Conservation (phyloP, 2,113 vertebrate genomes). For the Athene cunicularia region DNA sequence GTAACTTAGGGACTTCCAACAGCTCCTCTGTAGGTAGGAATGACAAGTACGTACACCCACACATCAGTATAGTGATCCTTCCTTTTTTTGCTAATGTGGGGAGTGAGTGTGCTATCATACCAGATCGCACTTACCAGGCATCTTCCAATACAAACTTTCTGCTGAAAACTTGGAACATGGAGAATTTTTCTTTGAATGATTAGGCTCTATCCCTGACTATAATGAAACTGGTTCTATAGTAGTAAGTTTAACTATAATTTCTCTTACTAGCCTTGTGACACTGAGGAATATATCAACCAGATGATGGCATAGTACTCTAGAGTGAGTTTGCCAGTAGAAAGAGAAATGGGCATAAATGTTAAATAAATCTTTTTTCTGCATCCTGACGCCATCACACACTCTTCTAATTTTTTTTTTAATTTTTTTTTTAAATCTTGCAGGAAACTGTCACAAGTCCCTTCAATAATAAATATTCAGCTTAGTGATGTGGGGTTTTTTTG, state of each 20-base stretch:
- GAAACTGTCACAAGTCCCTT: not conserved
- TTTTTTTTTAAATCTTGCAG: not conserved
- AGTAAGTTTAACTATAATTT: not conserved
- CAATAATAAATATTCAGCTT: not conserved
- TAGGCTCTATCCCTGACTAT: not conserved
- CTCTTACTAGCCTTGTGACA: not conserved
- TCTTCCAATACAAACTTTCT: not conserved
- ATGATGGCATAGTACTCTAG: not conserved
- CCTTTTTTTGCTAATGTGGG: not conserved
- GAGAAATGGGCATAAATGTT: not conserved
- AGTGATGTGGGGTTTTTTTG: not conserved
- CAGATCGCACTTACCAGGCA: not conserved
- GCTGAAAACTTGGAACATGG: not conserved
- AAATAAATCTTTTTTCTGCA: not conserved
- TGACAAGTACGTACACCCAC: not conserved
- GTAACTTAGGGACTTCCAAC: not conserved
- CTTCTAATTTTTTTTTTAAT: not conserved
- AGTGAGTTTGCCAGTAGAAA: not conserved
- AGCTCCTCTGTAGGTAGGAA: not conserved
- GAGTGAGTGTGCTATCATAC: not conserved
- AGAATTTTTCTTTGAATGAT: not conserved
- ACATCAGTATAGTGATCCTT: not conserved
- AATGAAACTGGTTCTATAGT: not conserved
- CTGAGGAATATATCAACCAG: not conserved
- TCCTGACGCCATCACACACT: not conserved